These are phyloP conservation scores for Mactra quadrangularis DNA, from an alignment of 1,140 invertebrate genomes.

Conservation along the genomic window DNA sequence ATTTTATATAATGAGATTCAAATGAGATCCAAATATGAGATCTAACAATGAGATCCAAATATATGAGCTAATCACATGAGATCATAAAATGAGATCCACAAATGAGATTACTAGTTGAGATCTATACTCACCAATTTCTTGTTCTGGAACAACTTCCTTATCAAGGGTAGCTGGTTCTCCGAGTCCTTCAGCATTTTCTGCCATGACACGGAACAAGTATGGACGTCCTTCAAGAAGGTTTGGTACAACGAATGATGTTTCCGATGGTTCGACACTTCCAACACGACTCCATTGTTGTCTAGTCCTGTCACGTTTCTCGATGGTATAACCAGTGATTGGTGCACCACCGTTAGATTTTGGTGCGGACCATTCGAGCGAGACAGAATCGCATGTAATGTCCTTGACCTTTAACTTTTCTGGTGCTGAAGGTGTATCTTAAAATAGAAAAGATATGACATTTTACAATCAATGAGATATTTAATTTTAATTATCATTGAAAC, in stretches of 20 bases:
- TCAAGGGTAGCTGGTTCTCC: slow-evolving; percentile 75
- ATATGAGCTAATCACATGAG: no score
- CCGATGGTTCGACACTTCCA: slow-evolving; percentile 69
- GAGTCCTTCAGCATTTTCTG: slow-evolving; percentile 96
- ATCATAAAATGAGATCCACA: no score
- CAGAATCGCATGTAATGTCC: slow-evolving; percentile 77
- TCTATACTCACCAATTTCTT: slow-evolving; percentile 76
- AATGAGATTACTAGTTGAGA: no score
- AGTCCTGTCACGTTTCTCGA: slow-evolving; percentile 90
- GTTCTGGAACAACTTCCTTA: slow-evolving; percentile 84
- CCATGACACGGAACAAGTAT: slow-evolving; percentile 96
- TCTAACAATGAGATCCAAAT: no score
- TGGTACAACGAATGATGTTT: slow-evolving; percentile 75
- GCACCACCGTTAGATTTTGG: slow-evolving; percentile 98
- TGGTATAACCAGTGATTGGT: slow-evolving; percentile 94
- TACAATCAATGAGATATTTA: not conserved
- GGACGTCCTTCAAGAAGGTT: slow-evolving; percentile 95
- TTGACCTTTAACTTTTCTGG: slow-evolving; percentile 75
- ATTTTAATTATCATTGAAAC: no score
- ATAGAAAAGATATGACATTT: no score
- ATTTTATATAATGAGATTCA: no score
- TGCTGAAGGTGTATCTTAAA: slow-evolving; percentile 76
- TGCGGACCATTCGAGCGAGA: slow-evolving; percentile 91
- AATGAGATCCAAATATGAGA: no score
- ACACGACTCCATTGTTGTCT: slow-evolving; percentile 87